Conservation (phyloP, 2,888 invertebrate genomes). For the Dolichomitus sp. region DNA sequence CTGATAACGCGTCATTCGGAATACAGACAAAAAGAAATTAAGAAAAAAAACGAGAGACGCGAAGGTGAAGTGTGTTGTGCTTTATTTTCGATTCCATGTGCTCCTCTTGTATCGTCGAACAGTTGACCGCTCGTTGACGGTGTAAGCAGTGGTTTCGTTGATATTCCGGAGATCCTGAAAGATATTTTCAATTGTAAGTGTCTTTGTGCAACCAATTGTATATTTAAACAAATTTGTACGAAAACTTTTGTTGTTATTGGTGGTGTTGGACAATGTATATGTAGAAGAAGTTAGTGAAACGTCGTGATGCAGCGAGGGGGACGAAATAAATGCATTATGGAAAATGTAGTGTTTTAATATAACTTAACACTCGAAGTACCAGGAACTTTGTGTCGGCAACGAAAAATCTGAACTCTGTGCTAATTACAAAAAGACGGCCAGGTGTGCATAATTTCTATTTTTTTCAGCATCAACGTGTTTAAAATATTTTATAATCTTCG, state of each 20-base stretch:
- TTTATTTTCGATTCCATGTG: conserved; percentile 18
- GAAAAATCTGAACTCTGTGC: too few species aligned
- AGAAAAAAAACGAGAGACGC: background rate
- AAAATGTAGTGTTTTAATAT: background rate
- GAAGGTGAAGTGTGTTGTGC: conserved; percentile 37
- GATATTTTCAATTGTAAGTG: conserved; percentile 15
- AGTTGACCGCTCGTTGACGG: conserved; percentile 7
- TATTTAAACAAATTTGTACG: background rate
- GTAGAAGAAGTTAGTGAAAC: conserved; percentile 14
- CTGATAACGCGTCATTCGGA: conserved; percentile 23
- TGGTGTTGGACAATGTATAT: background rate
- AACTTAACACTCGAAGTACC: too few species aligned
- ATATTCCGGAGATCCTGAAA: conserved; percentile 3
- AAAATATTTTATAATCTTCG: too few species aligned
- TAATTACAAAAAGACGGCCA: too few species aligned
- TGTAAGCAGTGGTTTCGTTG: conserved; percentile 15
- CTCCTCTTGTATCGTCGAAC: background rate
- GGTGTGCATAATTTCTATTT: too few species aligned
- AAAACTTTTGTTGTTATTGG: background rate
- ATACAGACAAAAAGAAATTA: background rate
- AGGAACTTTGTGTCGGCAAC: too few species aligned
- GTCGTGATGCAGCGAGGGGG: background rate
- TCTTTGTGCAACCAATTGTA: background rate
- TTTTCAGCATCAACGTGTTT: too few species aligned
- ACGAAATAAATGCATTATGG: conserved; percentile 10